Conservation (phyloP, 2,113 vertebrate species). For the Chrysochloris asiatica region DNA sequence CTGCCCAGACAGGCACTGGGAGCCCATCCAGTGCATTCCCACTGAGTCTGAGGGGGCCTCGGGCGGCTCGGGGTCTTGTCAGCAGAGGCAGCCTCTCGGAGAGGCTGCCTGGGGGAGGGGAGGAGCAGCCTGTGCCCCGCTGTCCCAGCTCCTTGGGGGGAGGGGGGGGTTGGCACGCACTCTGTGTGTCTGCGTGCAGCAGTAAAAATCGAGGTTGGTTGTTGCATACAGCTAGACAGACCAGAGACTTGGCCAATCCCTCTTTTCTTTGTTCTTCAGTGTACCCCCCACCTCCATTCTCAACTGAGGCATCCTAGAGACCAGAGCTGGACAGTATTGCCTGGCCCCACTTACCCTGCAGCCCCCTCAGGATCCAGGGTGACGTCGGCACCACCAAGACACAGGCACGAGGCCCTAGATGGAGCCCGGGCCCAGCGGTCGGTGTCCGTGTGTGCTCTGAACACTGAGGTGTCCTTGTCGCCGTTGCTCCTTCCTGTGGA, state of each 20-base stretch:
- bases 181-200: fast-evolving
- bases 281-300: too few relatives aligned
- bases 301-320: too few relatives aligned
- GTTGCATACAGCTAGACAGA: not conserved
- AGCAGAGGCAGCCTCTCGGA: not conserved
- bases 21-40: too few relatives aligned
- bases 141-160: not conserved
- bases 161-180: not conserved
- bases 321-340: fast-evolving
- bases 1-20: too few relatives aligned
- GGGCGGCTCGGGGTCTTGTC: too few relatives aligned
- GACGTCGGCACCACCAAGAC: constrained; percentile 81
- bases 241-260: not conserved
- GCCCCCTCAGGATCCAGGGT: constrained; percentile 75
- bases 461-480: constrained; percentile 81
- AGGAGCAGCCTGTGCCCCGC: not conserved
- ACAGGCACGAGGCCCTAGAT: constrained; percentile 81
- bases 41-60: too few relatives aligned
- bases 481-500: constrained; percentile 82
- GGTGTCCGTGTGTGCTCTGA: constrained; percentile 82
- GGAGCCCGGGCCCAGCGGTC: constrained; percentile 85
- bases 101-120: not conserved
- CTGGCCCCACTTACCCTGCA: constrained; percentile 82
- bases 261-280: too few relatives aligned
- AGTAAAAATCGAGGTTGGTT: not conserved